Conservation (phyloP, 2,888 invertebrate genomes). For the Philaethria dido region DNA sequence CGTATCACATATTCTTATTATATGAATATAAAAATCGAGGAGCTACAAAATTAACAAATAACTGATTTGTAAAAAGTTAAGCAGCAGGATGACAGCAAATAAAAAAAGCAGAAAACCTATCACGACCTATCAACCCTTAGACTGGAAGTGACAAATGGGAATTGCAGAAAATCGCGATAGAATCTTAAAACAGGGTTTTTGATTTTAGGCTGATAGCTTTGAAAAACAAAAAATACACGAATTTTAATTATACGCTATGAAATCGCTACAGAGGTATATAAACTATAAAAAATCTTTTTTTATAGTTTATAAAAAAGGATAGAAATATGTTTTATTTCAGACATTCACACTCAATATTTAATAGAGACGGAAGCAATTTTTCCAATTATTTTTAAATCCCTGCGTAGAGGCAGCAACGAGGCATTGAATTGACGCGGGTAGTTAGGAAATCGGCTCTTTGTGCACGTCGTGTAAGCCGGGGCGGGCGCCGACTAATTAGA, state of each 20-base stretch:
- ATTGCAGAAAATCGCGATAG: too few relatives aligned
- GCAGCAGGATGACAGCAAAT: too few relatives aligned
- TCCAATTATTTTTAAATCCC: slow-evolving; percentile 35
- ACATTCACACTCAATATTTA: slow-evolving; percentile 12
- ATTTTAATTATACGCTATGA: neutral
- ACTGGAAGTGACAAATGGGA: too few relatives aligned
- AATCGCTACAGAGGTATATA: neutral
- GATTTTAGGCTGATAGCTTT: too few relatives aligned
- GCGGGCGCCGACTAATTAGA: slow-evolving; percentile 58
- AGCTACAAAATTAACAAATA: neutral
- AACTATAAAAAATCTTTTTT: neutral
- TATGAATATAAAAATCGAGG: neutral
- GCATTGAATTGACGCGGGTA: slow-evolving; percentile 50
- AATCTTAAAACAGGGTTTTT: too few relatives aligned
- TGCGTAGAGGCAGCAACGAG: slow-evolving; percentile 39
- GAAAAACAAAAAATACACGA: neutral
- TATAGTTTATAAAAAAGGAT: too few relatives aligned
- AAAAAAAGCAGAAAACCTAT: too few relatives aligned
- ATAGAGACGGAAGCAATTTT: slow-evolving; percentile 15
- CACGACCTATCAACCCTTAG: too few relatives aligned
- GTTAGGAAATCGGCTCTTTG: slow-evolving; percentile 59
- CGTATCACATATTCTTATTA: neutral
- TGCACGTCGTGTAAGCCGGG: slow-evolving; percentile 41
- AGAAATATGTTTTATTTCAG: neutral
- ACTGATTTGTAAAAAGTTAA: too few relatives aligned